Percentiles rank a stretch among this genome's conserved stretches.
These are phyloP conservation scores for Lamellibrachia satsuma DNA, from an alignment of 2,888 invertebrate species.

Conservation along the genomic window DNA sequence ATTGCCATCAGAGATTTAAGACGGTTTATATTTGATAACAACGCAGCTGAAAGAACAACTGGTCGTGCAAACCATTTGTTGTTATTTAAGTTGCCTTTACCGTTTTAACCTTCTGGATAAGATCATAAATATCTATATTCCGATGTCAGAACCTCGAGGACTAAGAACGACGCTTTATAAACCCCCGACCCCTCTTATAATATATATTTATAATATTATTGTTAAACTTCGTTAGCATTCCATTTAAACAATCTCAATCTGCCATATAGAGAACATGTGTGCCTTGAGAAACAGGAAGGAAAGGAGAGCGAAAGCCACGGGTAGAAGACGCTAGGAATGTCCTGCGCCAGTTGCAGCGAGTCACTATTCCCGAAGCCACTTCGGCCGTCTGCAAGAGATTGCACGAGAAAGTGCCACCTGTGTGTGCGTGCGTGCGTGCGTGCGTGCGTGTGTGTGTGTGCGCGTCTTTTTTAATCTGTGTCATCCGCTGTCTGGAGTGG, in stretches of 20 bases:
- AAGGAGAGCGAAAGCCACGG: not conserved
- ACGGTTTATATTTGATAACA: too few relatives aligned
- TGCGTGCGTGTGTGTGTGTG: not conserved
- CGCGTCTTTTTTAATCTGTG: not conserved
- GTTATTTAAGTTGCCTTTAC: too few relatives aligned
- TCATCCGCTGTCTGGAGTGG: not conserved
- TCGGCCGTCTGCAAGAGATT: not conserved
- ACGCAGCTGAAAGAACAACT: too few relatives aligned
- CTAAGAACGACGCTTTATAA: too few relatives aligned
- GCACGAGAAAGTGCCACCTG: too few relatives aligned
- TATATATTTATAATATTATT: too few relatives aligned
- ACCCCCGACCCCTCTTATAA: too few relatives aligned
- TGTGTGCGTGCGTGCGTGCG: not conserved
- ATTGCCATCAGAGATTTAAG: too few relatives aligned
- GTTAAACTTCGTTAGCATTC: not conserved
- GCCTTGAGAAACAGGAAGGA: not conserved
- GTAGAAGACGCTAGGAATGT: not conserved
- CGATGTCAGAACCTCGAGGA: too few relatives aligned
- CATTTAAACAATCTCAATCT: not conserved
- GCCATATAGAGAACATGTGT: not conserved
- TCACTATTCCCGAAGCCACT: not conserved
- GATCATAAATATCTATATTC: too few relatives aligned
- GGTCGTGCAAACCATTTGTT: too few relatives aligned
- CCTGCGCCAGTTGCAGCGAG: not conserved
- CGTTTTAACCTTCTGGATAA: too few relatives aligned